These are phyloP conservation scores for Hypselothyrea guttata DNA, from an alignment of 2,888 invertebrate species.

Conservation along the genomic window DNA sequence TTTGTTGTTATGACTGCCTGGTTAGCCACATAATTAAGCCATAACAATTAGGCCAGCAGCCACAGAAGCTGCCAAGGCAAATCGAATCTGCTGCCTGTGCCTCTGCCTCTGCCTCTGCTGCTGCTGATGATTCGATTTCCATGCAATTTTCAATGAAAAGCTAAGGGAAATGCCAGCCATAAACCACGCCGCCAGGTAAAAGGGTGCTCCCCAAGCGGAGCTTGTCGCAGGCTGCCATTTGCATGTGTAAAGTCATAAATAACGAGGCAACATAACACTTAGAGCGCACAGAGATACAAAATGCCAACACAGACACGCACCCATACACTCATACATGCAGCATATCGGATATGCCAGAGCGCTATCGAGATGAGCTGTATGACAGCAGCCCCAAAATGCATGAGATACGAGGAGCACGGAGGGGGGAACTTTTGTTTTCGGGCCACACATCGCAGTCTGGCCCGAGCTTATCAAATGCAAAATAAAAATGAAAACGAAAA, in stretches of 20 bases:
- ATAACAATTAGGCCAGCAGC: conserved; percentile 61
- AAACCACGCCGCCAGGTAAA: conserved; percentile 71
- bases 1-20: conserved; percentile 13
- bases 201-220: conserved; percentile 54
- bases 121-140: conserved; percentile 68
- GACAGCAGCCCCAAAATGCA: conserved; percentile 67
- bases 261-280: conserved; percentile 76
- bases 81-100: conserved; percentile 56
- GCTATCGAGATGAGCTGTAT: conserved; percentile 71
- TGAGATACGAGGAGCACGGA: conserved; percentile 44
- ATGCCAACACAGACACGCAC: conserved; percentile 7
- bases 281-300: conserved; percentile 42
- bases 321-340: conserved; percentile 24
- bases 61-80: conserved; percentile 17
- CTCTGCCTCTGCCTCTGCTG: conserved; percentile 31
- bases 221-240: conserved; percentile 74
- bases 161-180: conserved; percentile 67
- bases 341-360: conserved; percentile 5
- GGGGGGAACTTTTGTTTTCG: conserved; percentile 38
- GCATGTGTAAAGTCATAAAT: conserved; percentile 81
- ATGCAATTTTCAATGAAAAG: conserved; percentile 77
- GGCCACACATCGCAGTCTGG: conserved; percentile 41
- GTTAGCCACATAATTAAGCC: conserved; percentile 63
- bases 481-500: conserved; percentile 45
- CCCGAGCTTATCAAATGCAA: conserved; percentile 73